phyloP scores from a whole-genome alignment of 2,113 vertebrate species.

The Phalacrocorax pelagicus region DNA sequence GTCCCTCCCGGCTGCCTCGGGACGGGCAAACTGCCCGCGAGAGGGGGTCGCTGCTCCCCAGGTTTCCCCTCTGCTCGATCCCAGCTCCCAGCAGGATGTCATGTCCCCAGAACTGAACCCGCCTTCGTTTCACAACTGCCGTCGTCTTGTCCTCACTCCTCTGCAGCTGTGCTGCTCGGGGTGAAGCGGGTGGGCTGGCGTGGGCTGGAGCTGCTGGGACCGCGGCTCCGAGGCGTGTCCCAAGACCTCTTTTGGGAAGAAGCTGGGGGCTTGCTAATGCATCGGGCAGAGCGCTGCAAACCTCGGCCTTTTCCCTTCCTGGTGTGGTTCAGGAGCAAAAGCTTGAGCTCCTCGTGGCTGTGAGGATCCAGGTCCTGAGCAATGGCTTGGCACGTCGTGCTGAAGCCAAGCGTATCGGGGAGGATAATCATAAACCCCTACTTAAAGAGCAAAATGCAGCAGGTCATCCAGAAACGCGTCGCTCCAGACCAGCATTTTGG shows the following conservation, averaged over 20 bases:
- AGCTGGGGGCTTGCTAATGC: background rate
- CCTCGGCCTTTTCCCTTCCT: background rate
- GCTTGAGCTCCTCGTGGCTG: rapidly evolving
- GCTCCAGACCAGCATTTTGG: background rate
- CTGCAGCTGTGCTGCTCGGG: rapidly evolving
- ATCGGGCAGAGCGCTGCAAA: background rate
- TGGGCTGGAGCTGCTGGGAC: background rate
- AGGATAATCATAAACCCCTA: background rate
- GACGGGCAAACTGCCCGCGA: rapidly evolving
- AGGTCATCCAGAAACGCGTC: rapidly evolving
- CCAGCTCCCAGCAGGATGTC: background rate
- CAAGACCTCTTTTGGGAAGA: background rate
- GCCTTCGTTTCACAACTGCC: rapidly evolving
- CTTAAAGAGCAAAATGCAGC: background rate
- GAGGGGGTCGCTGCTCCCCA: background rate
- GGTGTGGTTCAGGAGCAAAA: background rate
- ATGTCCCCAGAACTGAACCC: rapidly evolving
- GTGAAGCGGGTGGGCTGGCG: background rate
- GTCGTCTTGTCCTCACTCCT: background rate
- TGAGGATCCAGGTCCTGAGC: background rate
- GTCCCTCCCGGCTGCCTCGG: rapidly evolving
- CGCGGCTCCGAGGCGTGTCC: rapidly evolving
- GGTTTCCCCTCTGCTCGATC: rapidly evolving
- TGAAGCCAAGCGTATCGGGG: background rate
- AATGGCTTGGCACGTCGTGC: rapidly evolving